A percentile compares a stretch with the other conserved stretches of the same genome.
phyloP scores from a whole-genome alignment of 1,140 invertebrate species.

The Drosophila nannoptera region DNA sequence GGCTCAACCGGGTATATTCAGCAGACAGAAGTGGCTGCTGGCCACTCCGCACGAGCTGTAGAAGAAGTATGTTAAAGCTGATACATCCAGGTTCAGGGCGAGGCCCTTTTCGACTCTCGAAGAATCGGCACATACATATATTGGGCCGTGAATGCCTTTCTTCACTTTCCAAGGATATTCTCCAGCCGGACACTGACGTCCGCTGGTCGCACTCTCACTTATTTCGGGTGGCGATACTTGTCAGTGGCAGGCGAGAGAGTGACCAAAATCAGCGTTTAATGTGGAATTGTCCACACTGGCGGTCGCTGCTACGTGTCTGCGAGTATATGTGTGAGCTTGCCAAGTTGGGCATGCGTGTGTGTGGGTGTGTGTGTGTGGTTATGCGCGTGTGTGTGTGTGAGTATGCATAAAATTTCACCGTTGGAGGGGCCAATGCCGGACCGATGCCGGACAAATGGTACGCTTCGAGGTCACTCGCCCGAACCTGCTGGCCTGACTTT shows the following conservation, averaged over 20 bases:
- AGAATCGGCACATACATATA: too few species aligned
- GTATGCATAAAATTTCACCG: conserved; percentile 7
- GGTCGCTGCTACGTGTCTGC: conserved; percentile 24
- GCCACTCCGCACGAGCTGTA: too few species aligned
- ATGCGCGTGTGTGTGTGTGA: not conserved
- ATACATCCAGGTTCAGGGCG: too few species aligned
- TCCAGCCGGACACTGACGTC: too few species aligned
- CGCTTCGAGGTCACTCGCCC: conserved; percentile 22
- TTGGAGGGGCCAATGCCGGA: conserved; percentile 23
- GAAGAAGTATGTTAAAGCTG: too few species aligned
- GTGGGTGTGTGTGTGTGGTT: conserved; percentile 5
- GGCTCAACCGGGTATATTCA: too few species aligned
- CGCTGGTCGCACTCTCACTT: conserved; percentile 34
- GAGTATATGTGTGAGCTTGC: conserved; percentile 9
- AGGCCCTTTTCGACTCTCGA: too few species aligned
- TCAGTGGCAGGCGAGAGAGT: conserved; percentile 55
- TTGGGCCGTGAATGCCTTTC: too few species aligned
- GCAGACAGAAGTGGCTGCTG: not conserved
- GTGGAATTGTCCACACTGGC: conserved; percentile 31
- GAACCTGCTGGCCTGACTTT: conserved; percentile 26
- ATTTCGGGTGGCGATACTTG: conserved; percentile 51
- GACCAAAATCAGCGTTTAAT: conserved; percentile 67
- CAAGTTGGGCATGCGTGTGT: conserved; percentile 1
- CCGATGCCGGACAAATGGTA: conserved; percentile 21
- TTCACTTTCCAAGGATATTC: too few species aligned